Evolutionary conservation across 2,113 vertebrate genomes (phyloP).

Genomic region (Phycodurus eques): DNA sequence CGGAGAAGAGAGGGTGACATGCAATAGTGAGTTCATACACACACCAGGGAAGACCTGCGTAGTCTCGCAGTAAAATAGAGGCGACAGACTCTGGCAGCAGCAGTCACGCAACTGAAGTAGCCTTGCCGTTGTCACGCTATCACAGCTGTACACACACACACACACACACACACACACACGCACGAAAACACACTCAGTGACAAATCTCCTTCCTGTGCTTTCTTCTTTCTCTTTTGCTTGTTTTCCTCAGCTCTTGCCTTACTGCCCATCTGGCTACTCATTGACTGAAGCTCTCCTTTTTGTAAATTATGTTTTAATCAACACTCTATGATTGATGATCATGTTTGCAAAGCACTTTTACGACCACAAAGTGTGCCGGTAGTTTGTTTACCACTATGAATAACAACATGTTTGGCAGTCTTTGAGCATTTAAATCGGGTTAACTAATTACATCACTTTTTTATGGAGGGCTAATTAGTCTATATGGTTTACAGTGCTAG

Average conservation of each 20-base stretch:
- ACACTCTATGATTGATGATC: slow-evolving; percentile 10
- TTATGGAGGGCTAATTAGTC: background rate
- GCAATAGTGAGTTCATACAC: slow-evolving; percentile 27
- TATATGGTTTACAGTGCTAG: background rate
- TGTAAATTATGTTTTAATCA: slow-evolving; percentile 41
- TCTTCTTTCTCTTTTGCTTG: slow-evolving; percentile 14
- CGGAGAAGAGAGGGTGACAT: slow-evolving; percentile 22
- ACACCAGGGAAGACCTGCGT: slow-evolving; percentile 61
- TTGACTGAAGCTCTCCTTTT: slow-evolving; percentile 22
- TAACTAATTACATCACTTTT: slow-evolving; percentile 1
- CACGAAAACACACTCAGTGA: slow-evolving; percentile 23
- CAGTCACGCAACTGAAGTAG: slow-evolving; percentile 64
- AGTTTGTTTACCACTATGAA: slow-evolving; percentile 2
- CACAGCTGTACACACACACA: slow-evolving; percentile 37
- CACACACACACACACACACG: slow-evolving; percentile 6
- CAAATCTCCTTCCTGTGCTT: slow-evolving; percentile 32
- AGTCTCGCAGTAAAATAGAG: slow-evolving; percentile 70
- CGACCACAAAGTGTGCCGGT: background rate
- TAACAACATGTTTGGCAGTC: slow-evolving; percentile 5
- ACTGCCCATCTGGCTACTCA: slow-evolving; percentile 15
- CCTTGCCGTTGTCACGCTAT: slow-evolving; percentile 72
- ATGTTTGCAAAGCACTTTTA: background rate
- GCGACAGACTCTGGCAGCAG: slow-evolving; percentile 72
- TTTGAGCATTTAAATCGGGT: background rate
- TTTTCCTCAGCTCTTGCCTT: slow-evolving; percentile 8